Percentiles rank a stretch among this genome's conserved stretches.
Conservation (phyloP, 2,113 vertebrate species). For the Cichladusa arquata region DNA sequence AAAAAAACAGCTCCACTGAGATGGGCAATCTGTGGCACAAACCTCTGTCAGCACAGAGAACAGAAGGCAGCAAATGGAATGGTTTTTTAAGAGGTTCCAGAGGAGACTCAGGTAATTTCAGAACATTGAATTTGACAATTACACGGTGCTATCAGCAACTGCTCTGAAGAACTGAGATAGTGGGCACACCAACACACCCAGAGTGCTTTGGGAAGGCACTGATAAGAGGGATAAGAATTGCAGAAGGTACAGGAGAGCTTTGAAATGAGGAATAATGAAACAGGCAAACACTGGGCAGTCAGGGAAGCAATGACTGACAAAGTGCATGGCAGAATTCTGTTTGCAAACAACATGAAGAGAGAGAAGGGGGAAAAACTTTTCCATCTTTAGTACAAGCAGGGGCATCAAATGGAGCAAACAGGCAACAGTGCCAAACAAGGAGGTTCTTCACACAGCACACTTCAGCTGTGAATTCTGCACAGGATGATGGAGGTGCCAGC, state of each 20-base stretch:
- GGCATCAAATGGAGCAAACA: not conserved
- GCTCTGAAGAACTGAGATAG: not conserved
- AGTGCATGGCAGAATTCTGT: not conserved
- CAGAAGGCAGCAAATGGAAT: constrained; percentile 6
- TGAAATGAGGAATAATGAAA: not conserved
- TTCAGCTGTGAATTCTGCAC: not conserved
- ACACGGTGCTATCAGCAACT: not conserved
- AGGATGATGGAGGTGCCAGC: not conserved
- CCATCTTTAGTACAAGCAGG: not conserved
- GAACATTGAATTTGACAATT: constrained; percentile 11
- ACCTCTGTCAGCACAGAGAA: not conserved
- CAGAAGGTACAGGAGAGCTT: not conserved
- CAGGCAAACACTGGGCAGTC: not conserved
- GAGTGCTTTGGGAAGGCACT: not conserved
- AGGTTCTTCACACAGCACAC: not conserved
- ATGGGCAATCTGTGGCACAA: not conserved
- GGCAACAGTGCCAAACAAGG: not conserved
- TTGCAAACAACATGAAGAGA: not conserved
- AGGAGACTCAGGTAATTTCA: constrained; percentile 23
- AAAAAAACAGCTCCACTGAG: not conserved
- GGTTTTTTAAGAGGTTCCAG: not conserved
- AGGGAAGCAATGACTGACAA: not conserved
- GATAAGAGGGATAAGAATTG: not conserved
- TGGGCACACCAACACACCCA: not conserved
- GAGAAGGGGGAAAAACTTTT: not conserved